Conservation (phyloP, 2,888 invertebrate species). For the Automeris io region DNA sequence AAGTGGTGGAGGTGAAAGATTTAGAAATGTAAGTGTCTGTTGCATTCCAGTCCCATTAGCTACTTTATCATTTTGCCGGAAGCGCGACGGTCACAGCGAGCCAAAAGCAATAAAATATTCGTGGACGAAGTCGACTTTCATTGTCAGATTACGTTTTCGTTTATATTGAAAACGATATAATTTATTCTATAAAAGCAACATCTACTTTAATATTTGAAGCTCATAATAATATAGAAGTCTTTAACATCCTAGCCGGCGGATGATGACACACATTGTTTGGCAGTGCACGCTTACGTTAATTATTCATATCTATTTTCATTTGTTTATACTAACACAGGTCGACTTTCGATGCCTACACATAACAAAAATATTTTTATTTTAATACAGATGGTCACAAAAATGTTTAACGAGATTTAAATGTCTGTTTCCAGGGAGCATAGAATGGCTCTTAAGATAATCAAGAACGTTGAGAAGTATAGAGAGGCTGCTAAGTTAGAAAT, state of each 20-base stretch:
- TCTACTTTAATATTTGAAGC: too few relatives aligned
- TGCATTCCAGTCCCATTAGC: background rate
- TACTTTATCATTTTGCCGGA: background rate
- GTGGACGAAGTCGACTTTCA: constrained; percentile 1
- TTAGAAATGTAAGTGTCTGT: constrained; percentile 89
- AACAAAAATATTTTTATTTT: constrained; percentile 29
- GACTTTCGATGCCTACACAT: constrained; percentile 34
- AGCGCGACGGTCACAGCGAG: background rate
- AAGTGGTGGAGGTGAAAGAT: constrained; percentile 99
- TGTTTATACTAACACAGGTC: constrained; percentile 47
- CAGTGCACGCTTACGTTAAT: constrained; percentile 41
- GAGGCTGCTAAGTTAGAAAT: constrained; percentile 99
- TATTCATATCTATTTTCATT: constrained; percentile 59
- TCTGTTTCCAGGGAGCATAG: constrained; percentile 85
- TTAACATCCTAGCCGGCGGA: constrained; percentile 32
- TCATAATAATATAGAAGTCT: constrained; percentile 18
- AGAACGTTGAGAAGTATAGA: constrained; percentile 99
- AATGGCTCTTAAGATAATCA: constrained; percentile 99
- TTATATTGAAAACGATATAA: constrained; percentile 13
- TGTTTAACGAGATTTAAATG: constrained; percentile 26
- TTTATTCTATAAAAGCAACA: too few relatives aligned
- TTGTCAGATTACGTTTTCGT: constrained; percentile 4
- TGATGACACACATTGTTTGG: constrained; percentile 53
- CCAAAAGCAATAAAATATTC: constrained; percentile 3
- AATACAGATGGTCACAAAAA: constrained; percentile 12